Percentiles rank a stretch among this genome's conserved stretches.
Conservation (phyloP, 2,113 vertebrate species). For the Pituophis catenifer region DNA sequence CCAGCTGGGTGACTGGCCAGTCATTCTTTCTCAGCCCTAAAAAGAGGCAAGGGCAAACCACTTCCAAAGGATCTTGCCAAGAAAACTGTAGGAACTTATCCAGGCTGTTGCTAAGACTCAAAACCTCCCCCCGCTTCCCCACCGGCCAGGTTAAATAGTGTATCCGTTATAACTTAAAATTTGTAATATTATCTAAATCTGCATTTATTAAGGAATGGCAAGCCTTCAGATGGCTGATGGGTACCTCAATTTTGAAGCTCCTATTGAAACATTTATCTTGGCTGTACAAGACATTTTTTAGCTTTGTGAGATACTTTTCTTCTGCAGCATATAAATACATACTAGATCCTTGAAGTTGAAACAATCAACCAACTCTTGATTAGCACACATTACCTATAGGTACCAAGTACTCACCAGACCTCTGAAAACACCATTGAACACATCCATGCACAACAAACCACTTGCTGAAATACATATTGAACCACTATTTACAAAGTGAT, state of each 20-base stretch:
- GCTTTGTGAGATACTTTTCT: background rate
- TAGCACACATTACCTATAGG: background rate
- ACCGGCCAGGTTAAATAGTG: background rate
- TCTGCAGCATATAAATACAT: background rate
- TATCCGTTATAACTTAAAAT: background rate
- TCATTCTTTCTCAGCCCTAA: background rate
- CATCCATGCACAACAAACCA: background rate
- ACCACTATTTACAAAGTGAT: background rate
- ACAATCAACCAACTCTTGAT: background rate
- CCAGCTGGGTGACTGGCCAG: background rate
- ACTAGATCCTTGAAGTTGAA: background rate
- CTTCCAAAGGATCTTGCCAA: background rate
- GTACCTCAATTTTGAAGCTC: background rate
- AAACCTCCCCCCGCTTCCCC: background rate
- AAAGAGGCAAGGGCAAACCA: background rate
- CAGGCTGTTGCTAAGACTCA: background rate
- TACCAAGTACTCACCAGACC: background rate
- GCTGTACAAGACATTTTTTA: background rate
- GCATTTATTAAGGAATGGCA: background rate
- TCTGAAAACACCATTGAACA: background rate
- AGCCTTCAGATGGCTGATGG: background rate
- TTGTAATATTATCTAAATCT: background rate
- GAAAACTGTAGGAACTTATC: background rate
- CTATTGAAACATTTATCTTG: background rate
- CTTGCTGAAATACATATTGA: background rate